Percentiles rank a stretch among this genome's conserved stretches.
Conservation (phyloP, 2,797 vertebrate species). For the Cirrhinus mrigala region DNA sequence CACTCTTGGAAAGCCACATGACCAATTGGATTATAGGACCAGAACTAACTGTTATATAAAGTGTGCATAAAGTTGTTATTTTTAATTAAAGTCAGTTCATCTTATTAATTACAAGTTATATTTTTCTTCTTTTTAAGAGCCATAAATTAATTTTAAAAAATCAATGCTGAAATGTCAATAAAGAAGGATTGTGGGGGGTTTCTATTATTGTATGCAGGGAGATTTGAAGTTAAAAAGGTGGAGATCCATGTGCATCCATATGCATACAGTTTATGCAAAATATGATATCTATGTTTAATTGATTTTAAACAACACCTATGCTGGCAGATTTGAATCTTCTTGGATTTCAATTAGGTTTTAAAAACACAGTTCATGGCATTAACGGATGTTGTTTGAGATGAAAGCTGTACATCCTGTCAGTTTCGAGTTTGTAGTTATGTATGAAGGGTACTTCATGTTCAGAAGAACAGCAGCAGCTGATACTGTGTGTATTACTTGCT, state of each 20-base stretch:
- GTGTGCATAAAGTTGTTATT: neutral
- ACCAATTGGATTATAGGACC: neutral
- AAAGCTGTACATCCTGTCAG: constrained; percentile 23
- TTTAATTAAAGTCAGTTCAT: neutral
- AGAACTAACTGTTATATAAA: neutral
- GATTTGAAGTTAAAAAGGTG: neutral
- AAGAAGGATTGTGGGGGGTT: neutral
- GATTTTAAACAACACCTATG: neutral
- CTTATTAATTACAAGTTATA: neutral
- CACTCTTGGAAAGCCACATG: neutral
- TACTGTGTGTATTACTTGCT: neutral
- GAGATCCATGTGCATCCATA: neutral
- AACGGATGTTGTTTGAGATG: constrained; percentile 4
- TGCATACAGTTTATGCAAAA: neutral
- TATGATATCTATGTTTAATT: neutral
- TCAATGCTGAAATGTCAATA: neutral
- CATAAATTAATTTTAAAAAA: too few relatives aligned
- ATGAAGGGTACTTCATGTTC: neutral
- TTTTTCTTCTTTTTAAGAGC: neutral
- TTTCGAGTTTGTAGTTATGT: neutral
- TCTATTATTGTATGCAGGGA: neutral
- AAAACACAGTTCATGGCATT: neutral
- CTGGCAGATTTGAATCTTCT: neutral
- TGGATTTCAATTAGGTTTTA: constrained; percentile 24
- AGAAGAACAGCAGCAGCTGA: neutral